These are phyloP conservation scores for Oscheius sp. DNA, from an alignment of 2,888 invertebrate genomes.

Conservation along the genomic window DNA sequence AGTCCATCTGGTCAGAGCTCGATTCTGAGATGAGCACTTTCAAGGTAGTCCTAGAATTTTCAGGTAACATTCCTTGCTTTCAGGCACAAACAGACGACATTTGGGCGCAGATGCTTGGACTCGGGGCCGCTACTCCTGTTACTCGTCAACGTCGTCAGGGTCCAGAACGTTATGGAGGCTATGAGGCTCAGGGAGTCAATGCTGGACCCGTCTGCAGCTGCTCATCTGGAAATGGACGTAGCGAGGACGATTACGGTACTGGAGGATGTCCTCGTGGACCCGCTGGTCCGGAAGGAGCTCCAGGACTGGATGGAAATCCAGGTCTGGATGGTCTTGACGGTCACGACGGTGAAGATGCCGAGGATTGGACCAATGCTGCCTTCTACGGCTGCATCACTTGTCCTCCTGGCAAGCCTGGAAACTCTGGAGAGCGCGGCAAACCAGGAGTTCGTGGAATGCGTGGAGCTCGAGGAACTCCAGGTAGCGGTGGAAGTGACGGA, in stretches of 20 bases:
- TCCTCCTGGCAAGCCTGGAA: slow-evolving; percentile 58
- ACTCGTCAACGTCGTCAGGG: slow-evolving; percentile 59
- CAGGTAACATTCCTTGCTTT: neutral
- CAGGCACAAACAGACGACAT: slow-evolving; percentile 58
- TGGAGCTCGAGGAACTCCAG: slow-evolving; percentile 59
- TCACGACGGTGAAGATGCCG: slow-evolving; percentile 49
- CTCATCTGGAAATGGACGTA: slow-evolving; percentile 60
- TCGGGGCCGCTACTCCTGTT: slow-evolving; percentile 60
- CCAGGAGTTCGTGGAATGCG: slow-evolving; percentile 64
- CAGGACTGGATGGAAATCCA: slow-evolving; percentile 57
- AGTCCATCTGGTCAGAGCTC: slow-evolving; percentile 59
- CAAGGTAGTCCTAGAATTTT: slow-evolving; percentile 43
- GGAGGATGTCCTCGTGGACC: slow-evolving; percentile 63
- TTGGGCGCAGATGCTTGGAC: slow-evolving; percentile 60
- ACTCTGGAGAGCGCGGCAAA: slow-evolving; percentile 56
- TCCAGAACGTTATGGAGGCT: slow-evolving; percentile 59
- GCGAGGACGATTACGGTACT: slow-evolving; percentile 55
- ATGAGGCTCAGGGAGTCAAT: slow-evolving; percentile 64
- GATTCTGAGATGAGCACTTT: slow-evolving; percentile 61
- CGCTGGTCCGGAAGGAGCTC: slow-evolving; percentile 56
- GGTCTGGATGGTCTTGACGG: slow-evolving; percentile 52
- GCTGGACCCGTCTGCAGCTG: slow-evolving; percentile 58
- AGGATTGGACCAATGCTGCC: slow-evolving; percentile 56
- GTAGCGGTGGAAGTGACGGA: slow-evolving; percentile 56
- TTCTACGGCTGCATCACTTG: slow-evolving; percentile 62